phyloP scores from a whole-genome alignment of 2,888 invertebrate species.

The Gryllus longicercus region DNA sequence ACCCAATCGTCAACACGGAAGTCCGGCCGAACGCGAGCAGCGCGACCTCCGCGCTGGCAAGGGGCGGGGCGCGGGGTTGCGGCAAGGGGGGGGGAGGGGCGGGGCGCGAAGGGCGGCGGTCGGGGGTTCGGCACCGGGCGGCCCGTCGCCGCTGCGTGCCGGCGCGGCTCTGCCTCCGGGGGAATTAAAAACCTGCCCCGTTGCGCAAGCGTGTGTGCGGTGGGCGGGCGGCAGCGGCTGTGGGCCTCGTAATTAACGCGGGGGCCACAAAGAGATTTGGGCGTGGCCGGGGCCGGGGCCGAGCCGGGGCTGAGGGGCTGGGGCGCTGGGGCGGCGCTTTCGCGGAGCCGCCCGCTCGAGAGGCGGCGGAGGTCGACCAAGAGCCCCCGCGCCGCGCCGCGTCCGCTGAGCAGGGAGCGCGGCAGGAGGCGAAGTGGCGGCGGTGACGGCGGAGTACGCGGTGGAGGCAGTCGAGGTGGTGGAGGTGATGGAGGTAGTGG shows the following conservation, averaged over 20 bases:
- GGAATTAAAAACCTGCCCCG: background rate
- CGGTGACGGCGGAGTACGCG: too few relatives aligned
- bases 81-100: background rate
- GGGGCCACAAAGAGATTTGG: constrained; percentile 1
- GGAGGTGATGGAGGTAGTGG: too few relatives aligned
- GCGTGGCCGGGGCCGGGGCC: background rate
- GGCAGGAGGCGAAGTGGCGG: too few relatives aligned
- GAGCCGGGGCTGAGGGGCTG: background rate
- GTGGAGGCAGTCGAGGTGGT: too few relatives aligned
- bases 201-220: background rate
- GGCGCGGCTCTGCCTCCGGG: background rate
- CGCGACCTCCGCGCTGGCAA: background rate
- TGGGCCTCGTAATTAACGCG: background rate
- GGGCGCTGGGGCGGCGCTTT: background rate
- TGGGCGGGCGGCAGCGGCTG: background rate
- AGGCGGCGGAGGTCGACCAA: background rate
- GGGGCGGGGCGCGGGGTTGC: background rate
- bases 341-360: too few relatives aligned
- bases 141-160: background rate
- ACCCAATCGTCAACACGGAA: too few relatives aligned
- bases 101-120: background rate
- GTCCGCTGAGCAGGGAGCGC: background rate
- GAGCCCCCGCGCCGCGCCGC: background rate
- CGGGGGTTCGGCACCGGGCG: background rate
- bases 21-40: background rate